A percentile compares a stretch with the other conserved stretches of the same genome.
Conservation (phyloP, 2,888 invertebrate genomes). For the Ferrisia virgata region DNA sequence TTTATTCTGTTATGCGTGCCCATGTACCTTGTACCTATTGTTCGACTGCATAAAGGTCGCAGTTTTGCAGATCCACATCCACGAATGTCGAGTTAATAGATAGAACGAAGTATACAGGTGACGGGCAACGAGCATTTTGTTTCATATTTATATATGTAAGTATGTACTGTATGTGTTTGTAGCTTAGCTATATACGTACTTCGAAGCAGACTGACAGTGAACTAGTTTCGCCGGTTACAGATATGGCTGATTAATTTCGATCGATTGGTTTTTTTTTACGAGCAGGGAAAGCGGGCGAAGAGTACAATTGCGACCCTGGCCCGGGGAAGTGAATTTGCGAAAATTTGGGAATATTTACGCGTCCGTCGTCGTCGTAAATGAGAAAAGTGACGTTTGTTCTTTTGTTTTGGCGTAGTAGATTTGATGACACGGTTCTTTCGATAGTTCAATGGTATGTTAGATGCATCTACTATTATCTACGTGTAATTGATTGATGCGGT, state of each 20-base stretch:
- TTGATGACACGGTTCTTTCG: too few relatives aligned
- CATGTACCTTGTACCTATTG: neutral
- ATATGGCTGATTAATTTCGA: conserved; percentile 22
- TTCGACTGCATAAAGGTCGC: neutral
- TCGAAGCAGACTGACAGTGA: conserved; percentile 15
- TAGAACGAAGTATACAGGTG: neutral
- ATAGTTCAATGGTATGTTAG: too few relatives aligned
- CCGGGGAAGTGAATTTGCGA: neutral
- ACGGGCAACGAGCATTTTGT: neutral
- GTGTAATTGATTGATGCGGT: too few relatives aligned
- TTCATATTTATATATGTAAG: neutral
- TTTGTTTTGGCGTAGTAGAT: neutral
- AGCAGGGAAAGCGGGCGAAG: neutral
- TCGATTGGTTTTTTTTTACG: neutral
- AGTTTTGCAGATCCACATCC: neutral
- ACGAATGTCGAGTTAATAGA: too few relatives aligned
- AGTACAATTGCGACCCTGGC: neutral
- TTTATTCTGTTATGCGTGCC: neutral
- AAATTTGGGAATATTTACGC: neutral
- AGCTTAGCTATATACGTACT: too few relatives aligned
- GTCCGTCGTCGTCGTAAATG: neutral
- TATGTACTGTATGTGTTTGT: too few relatives aligned
- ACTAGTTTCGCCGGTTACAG: conserved; percentile 29
- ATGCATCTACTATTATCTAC: too few relatives aligned
- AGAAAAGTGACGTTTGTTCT: neutral